These are phyloP conservation scores for Ctenopoma multispine DNA, from an alignment of 2,797 vertebrate species.

Conservation along the genomic window DNA sequence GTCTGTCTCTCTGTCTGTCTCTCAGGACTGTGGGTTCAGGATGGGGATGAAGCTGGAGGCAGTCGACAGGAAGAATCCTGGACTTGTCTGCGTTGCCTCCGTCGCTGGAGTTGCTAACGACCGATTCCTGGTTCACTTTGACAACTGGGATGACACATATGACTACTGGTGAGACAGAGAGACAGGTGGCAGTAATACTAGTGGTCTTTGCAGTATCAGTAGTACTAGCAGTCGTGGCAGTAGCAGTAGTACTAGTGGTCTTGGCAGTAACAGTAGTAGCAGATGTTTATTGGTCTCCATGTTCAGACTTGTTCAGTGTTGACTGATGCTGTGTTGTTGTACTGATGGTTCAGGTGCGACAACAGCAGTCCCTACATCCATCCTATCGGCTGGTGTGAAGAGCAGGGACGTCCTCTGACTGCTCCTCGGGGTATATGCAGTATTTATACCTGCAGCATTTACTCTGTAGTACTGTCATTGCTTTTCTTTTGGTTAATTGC, in stretches of 20 bases:
- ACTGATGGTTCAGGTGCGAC: constrained; percentile 86
- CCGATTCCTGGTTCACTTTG: constrained; percentile 98
- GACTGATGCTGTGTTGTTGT: not conserved
- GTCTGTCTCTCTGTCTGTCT: too few species aligned
- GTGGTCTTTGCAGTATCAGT: too few species aligned
- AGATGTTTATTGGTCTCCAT: not conserved
- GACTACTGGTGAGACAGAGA: constrained; percentile 92
- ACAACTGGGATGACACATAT: constrained; percentile 99
- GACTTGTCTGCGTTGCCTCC: constrained; percentile 96
- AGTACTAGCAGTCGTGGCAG: not conserved
- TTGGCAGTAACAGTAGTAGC: not conserved
- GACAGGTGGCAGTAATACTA: not conserved
- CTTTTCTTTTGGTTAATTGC: not conserved
- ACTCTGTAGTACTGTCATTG: not conserved
- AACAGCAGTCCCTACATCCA: constrained; percentile 90
- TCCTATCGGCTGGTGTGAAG: constrained; percentile 87
- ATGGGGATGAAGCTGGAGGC: constrained; percentile 98
- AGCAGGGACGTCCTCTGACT: constrained; percentile 79
- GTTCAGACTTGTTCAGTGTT: not conserved
- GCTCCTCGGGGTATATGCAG: constrained; percentile 77
- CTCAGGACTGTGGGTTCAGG: constrained; percentile 90
- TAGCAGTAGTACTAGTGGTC: too few species aligned
- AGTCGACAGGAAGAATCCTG: constrained; percentile 98
- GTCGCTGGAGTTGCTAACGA: constrained; percentile 94
- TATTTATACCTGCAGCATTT: not conserved